Evolutionary conservation across 2,113 vertebrate species (phyloP).

Genomic region (Pteropus alecto): DNA sequence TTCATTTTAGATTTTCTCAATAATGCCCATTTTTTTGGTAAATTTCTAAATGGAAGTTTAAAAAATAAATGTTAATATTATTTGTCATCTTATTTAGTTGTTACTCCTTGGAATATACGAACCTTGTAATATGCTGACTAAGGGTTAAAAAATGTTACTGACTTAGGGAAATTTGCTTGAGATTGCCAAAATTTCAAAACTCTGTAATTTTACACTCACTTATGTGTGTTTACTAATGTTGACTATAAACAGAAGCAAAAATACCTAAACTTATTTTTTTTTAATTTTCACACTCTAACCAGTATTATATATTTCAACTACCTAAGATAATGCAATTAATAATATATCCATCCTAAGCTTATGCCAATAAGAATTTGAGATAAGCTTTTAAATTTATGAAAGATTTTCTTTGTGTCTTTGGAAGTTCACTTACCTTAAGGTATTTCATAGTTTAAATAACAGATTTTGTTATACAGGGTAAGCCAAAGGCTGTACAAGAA

Average conservation of each 20-base stretch:
- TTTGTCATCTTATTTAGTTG: slow-evolving; percentile 46
- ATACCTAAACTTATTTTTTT: slow-evolving; percentile 51
- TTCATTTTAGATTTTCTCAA: slow-evolving; percentile 30
- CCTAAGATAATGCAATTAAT: slow-evolving; percentile 69
- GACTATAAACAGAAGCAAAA: slow-evolving; percentile 66
- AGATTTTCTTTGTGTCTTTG: slow-evolving; percentile 79
- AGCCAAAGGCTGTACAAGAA: slow-evolving; percentile 80
- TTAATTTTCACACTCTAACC: slow-evolving; percentile 43
- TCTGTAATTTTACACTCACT: slow-evolving; percentile 60
- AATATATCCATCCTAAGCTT: slow-evolving; percentile 65
- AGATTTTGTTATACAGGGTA: slow-evolving; percentile 81
- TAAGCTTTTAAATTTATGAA: slow-evolving; percentile 77
- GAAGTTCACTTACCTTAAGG: slow-evolving; percentile 76
- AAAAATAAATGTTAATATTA: slow-evolving; percentile 46
- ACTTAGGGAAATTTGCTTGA: slow-evolving; percentile 64
- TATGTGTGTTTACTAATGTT: slow-evolving; percentile 62
- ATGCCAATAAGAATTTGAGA: slow-evolving; percentile 71
- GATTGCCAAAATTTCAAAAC: slow-evolving; percentile 60
- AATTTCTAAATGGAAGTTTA: slow-evolving; percentile 26
- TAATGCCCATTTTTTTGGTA: slow-evolving; percentile 26
- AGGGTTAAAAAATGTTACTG: slow-evolving; percentile 45
- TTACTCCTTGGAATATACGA: slow-evolving; percentile 59
- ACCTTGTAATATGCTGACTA: slow-evolving; percentile 69
- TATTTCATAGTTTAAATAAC: slow-evolving; percentile 77
- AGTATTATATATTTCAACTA: slow-evolving; percentile 70